Evolutionary conservation across 1,140 invertebrate genomes (phyloP), one percentile per base, ranked within the genome.

Genomic region (Bombus cullumanus): DNA sequence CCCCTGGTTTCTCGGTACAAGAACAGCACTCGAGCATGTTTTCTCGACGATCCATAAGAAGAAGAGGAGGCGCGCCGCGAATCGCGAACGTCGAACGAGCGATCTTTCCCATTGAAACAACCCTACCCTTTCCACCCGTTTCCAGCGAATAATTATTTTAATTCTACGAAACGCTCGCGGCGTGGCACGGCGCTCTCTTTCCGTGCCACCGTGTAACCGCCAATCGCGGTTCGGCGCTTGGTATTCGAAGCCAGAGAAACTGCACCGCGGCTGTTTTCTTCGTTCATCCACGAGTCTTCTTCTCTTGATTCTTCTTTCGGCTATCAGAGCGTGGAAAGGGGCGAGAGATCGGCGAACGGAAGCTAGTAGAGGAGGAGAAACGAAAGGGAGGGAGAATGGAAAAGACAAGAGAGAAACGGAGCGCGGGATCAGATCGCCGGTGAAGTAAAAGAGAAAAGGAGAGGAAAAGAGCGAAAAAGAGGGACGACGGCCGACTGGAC

Each of bases 401-500:
- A 88, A 91, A 83, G 89, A 91, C 90, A 88, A 91, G 85, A 87
- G 90, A 80, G 90, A 90, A 77, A 80, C 57, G 28, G 76, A 76
- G 83, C 18, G 15, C 18, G 76, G 43, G 53, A 78, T 77, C 47
- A 22, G 39, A 71, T 53, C 47, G 47, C 47, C 47, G 47, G 1
- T 22, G 47, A 53, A 53, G 43, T 34, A 73, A 57, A 82, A 75
- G 91, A 81, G 86, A 83, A 89, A 89, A 83, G 53, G 73, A 81
- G 77, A 78, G 85, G 53, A 47, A 72, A 80, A 90, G 88, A 88
- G 81, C 80, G 89, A 92, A 81, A 89, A 90, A 91, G 88, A 91
- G 85, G 77, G 89, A 81, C 81, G 89, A 92, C 92, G 93, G 92
- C 92, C 92, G 93, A 94, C 92, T 90, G 92, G 90, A 91, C 94